Percentiles rank a stretch among this genome's conserved stretches.
Conservation (phyloP, 2,113 vertebrate genomes). For the Bubo bubo region DNA sequence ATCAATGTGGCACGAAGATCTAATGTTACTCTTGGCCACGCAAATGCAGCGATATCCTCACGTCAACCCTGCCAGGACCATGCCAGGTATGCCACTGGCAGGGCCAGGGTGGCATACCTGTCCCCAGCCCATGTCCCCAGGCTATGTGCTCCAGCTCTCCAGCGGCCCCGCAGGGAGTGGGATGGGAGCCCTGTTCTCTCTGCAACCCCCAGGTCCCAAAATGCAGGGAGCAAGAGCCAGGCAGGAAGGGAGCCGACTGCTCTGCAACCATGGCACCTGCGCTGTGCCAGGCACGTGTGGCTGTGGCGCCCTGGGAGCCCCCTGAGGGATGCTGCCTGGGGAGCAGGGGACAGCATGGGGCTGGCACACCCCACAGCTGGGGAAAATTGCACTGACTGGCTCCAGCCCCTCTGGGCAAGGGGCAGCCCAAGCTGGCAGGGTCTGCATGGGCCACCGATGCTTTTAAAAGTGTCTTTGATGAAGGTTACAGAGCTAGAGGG, state of each 20-base stretch:
- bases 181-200: not conserved
- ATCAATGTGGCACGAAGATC: slow-evolving; percentile 36
- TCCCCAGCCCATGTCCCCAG: not conserved
- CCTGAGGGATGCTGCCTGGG: not conserved
- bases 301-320: rapidly evolving
- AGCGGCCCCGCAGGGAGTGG: not conserved
- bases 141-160: not conserved
- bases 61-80: rapidly evolving
- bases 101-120: not conserved
- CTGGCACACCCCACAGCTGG: rapidly evolving
- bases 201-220: rapidly evolving
- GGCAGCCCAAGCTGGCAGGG: not conserved
- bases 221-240: not conserved
- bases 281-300: rapidly evolving
- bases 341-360: not conserved
- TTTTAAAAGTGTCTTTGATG: not conserved
- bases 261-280: not conserved
- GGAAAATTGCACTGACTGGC: not conserved
- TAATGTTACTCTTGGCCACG: slow-evolving; percentile 62
- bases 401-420: not conserved
- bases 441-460: not conserved
- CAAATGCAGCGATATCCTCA: not conserved
- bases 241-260: not conserved
- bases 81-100: not conserved
- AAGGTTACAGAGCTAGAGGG: not conserved